Conservation (phyloP, 2,797 vertebrate genomes). For the Vultur gryphus region DNA sequence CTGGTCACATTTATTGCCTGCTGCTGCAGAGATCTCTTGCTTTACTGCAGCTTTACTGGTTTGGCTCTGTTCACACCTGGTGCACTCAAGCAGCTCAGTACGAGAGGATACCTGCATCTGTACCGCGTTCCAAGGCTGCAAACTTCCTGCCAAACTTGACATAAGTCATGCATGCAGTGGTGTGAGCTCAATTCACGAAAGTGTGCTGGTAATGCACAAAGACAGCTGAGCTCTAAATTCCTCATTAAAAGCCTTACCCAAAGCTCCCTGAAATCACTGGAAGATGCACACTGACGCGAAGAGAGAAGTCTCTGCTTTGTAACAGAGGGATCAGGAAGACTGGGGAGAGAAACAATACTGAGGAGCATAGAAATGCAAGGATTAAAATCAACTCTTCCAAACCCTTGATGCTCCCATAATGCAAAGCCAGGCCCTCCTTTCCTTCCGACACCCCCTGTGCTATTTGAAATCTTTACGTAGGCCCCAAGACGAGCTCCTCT, state of each 20-base stretch:
- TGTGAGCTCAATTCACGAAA: neutral
- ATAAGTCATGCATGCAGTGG: neutral
- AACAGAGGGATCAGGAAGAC: neutral
- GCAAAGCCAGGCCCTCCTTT: neutral
- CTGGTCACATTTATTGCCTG: neutral
- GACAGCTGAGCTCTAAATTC: neutral
- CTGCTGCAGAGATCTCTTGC: neutral
- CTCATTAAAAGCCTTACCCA: neutral
- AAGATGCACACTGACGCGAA: neutral
- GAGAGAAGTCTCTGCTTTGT: neutral
- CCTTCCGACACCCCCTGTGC: neutral
- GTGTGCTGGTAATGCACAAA: neutral
- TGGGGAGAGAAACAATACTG: neutral
- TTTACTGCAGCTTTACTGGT: neutral
- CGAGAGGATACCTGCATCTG: neutral
- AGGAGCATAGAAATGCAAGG: neutral
- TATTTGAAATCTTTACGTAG: neutral
- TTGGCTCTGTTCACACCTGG: neutral
- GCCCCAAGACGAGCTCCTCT: neutral
- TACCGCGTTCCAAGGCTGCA: neutral
- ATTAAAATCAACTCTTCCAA: neutral
- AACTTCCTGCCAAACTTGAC: neutral
- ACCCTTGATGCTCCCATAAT: neutral
- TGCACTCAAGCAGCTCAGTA: neutral
- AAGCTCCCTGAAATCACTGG: neutral